Evolutionary conservation across 2,888 invertebrate species (phyloP).

Genomic region (Parelbella ahira): DNA sequence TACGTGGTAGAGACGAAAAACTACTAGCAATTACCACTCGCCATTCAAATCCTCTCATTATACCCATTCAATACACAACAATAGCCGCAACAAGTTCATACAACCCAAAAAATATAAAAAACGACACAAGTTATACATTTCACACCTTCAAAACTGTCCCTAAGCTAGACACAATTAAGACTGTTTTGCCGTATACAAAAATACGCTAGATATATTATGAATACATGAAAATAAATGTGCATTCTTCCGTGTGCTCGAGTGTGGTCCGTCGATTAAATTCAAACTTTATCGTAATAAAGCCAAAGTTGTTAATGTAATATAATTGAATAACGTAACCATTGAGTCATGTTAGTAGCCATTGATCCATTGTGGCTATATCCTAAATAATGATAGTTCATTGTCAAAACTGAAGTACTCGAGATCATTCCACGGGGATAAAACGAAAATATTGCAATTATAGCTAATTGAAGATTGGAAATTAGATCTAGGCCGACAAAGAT

Average conservation of each 20-base stretch:
- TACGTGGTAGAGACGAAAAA: slow-evolving; percentile 15
- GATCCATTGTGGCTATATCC: too few species aligned
- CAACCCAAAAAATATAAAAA: slow-evolving; percentile 6
- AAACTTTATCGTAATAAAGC: slow-evolving; percentile 31
- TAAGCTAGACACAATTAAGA: slow-evolving; percentile 12
- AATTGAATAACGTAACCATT: too few species aligned
- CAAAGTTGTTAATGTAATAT: slow-evolving; percentile 24
- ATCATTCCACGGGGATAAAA: too few species aligned
- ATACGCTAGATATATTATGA: slow-evolving; percentile 22
- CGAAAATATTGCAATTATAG: too few species aligned
- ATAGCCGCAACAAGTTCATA: slow-evolving; percentile 34
- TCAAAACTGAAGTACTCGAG: too few species aligned
- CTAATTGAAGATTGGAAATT: too few species aligned
- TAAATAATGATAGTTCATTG: too few species aligned
- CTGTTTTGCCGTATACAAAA: slow-evolving; percentile 1
- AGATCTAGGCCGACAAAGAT: too few species aligned
- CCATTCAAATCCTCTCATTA: slow-evolving; percentile 31
- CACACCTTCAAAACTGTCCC: slow-evolving; percentile 4
- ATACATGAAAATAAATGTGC: slow-evolving; percentile 34
- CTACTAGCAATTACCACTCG: slow-evolving; percentile 17
- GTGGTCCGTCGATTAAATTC: slow-evolving; percentile 32
- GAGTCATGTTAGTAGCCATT: too few species aligned
- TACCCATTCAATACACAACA: slow-evolving; percentile 35
- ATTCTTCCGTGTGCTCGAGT: slow-evolving; percentile 36
- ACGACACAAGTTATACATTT: slow-evolving; percentile 10